These are phyloP conservation scores for Lampris megalopsis DNA, from an alignment of 2,113 vertebrate species.

Conservation along the genomic window DNA sequence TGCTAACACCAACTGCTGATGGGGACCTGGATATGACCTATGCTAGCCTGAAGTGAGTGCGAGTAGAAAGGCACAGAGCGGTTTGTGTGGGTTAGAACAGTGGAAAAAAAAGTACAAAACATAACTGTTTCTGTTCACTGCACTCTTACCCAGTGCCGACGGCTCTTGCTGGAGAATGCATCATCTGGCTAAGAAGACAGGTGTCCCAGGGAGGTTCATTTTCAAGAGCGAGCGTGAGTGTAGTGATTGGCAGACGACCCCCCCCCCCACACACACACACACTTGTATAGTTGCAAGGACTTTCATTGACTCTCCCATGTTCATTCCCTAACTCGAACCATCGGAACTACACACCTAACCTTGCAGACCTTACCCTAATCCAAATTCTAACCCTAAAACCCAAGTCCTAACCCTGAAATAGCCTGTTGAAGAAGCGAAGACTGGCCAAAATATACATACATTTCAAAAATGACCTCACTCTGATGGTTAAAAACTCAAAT, in stretches of 20 bases:
- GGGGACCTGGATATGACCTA: slow-evolving; percentile 82
- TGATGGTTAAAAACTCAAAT: too few relatives aligned
- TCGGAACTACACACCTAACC: too few relatives aligned
- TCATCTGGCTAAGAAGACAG: slow-evolving; percentile 78
- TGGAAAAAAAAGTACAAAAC: background rate
- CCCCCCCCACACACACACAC: background rate
- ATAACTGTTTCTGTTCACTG: background rate
- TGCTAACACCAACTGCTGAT: slow-evolving; percentile 72
- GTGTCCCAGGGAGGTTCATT: slow-evolving; percentile 79
- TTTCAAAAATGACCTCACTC: too few relatives aligned
- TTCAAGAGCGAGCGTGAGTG: slow-evolving; percentile 78
- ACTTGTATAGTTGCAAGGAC: background rate
- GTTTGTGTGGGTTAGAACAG: background rate
- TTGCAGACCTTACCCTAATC: too few relatives aligned
- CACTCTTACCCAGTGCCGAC: slow-evolving; percentile 73
- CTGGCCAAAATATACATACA: too few relatives aligned
- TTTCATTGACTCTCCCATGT: too few relatives aligned
- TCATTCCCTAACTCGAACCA: too few relatives aligned
- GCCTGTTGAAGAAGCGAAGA: too few relatives aligned
- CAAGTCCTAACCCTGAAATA: too few relatives aligned
- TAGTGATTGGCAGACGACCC: background rate
- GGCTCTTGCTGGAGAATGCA: slow-evolving; percentile 79
- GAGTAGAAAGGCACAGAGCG: background rate
- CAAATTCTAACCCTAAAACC: too few relatives aligned
- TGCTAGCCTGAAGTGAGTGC: slow-evolving; percentile 69